Evolutionary conservation across 2,797 vertebrate genomes (phyloP).

Genomic region (Coregonus suidteri): DNA sequence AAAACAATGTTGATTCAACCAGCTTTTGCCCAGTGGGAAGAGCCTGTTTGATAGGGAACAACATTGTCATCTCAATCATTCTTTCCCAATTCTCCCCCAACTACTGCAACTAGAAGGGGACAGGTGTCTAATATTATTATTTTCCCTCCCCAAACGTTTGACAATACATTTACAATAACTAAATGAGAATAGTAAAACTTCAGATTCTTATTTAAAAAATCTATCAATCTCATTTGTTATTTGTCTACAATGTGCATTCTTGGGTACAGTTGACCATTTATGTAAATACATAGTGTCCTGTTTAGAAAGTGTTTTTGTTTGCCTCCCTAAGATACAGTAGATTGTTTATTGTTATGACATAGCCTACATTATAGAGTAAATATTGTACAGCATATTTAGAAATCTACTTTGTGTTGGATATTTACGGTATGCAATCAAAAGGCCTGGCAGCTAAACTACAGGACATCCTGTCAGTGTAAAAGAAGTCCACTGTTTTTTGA

Average conservation of each 20-base stretch:
- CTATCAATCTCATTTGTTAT: conserved; percentile 38
- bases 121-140: conserved; percentile 54
- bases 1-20: too few relatives aligned
- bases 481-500: conserved; percentile 29
- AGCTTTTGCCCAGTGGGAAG: too few relatives aligned
- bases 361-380: conserved; percentile 53
- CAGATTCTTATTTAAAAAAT: conserved; percentile 50
- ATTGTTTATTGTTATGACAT: conserved; percentile 48
- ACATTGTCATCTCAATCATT: conserved; percentile 40
- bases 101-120: conserved; percentile 39
- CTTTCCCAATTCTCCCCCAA: conserved; percentile 18
- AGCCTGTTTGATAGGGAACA: conserved; percentile 24
- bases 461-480: not conserved
- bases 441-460: conserved; percentile 53
- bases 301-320: conserved; percentile 34
- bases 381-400: conserved; percentile 46
- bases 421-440: conserved; percentile 44
- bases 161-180: conserved; percentile 59
- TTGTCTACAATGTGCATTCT: conserved; percentile 36
- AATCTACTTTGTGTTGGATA: conserved; percentile 47
- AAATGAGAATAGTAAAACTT: conserved; percentile 53
- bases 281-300: conserved; percentile 32
- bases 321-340: conserved; percentile 39
- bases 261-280: conserved; percentile 27
- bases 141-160: conserved; percentile 52